Percentiles rank a stretch among this genome's conserved stretches.
phyloP scores from a whole-genome alignment of 2,888 invertebrate species.

The Lacanobia wlatinum region DNA sequence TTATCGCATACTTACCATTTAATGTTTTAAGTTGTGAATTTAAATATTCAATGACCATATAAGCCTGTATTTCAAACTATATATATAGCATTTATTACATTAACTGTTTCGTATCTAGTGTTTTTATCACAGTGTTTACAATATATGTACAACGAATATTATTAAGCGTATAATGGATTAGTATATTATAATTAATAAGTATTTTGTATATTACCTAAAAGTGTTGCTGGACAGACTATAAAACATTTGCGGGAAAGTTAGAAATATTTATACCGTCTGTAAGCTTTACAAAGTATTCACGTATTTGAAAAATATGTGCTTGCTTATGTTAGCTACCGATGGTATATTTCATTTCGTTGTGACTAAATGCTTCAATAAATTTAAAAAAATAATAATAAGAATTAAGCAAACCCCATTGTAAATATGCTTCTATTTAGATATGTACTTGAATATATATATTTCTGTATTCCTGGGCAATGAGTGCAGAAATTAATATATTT shows the following conservation, averaged over 20 bases:
- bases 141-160: constrained; percentile 53
- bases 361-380: constrained; percentile 30
- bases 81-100: background rate
- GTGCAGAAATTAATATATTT: constrained; percentile 77
- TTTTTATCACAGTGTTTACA: constrained; percentile 36
- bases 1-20: constrained; percentile 8
- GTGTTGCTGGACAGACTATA: constrained; percentile 77
- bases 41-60: background rate
- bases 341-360: constrained; percentile 45
- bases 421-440: constrained; percentile 54
- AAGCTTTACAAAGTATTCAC: constrained; percentile 13
- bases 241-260: constrained; percentile 58
- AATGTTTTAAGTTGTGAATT: background rate
- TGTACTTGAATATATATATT: constrained; percentile 69
- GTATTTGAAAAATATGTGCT: constrained; percentile 18
- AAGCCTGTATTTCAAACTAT: constrained; percentile 11
- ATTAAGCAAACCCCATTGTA: constrained; percentile 74
- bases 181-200: constrained; percentile 12
- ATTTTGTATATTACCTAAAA: constrained; percentile 56
- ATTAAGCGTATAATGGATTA: constrained; percentile 23
- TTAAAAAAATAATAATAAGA: constrained; percentile 27
- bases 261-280: constrained; percentile 45
- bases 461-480: constrained; percentile 88
- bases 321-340: constrained; percentile 19
- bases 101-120: background rate